Conservation (phyloP, 1,140 invertebrate genomes). For the Carposina sasakii region DNA sequence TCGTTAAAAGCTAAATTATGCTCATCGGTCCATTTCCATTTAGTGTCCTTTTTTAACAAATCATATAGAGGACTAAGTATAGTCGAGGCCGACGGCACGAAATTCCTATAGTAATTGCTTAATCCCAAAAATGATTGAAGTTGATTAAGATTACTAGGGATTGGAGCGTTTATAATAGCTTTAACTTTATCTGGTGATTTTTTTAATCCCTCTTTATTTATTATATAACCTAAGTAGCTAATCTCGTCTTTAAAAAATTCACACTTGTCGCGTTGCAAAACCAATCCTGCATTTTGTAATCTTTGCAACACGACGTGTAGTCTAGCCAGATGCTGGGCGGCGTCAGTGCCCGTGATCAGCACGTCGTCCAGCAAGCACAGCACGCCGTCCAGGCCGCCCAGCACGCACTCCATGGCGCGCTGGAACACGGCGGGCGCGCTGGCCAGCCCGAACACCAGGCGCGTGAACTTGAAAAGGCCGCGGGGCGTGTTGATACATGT, state of each 20-base stretch:
- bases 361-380: constrained; percentile 10
- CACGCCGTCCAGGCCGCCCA: constrained; percentile 7
- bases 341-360: constrained; percentile 24
- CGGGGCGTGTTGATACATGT: constrained; percentile 28
- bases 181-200: constrained; percentile 49
- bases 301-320: constrained; percentile 27
- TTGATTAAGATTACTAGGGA: constrained; percentile 41
- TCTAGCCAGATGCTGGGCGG: constrained; percentile 26
- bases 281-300: constrained; percentile 2
- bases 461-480: too few species aligned
- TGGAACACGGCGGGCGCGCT: constrained; percentile 29
- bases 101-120: constrained; percentile 58
- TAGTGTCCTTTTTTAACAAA: neutral
- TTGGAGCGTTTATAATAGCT: constrained; percentile 31
- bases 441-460: constrained; percentile 24
- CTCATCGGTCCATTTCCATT: constrained; percentile 18
- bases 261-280: constrained; percentile 15
- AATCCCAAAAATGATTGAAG: too few species aligned
- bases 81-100: constrained; percentile 42
- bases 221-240: constrained; percentile 37
- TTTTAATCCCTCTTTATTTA: constrained; percentile 14
- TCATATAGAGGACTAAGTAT: constrained; percentile 33
- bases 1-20: constrained; percentile 24
- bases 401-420: constrained; percentile 28
- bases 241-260: constrained; percentile 33